These are phyloP conservation scores for Scytalopus superciliaris DNA, from an alignment of 2,113 vertebrate genomes.

Conservation along the genomic window DNA sequence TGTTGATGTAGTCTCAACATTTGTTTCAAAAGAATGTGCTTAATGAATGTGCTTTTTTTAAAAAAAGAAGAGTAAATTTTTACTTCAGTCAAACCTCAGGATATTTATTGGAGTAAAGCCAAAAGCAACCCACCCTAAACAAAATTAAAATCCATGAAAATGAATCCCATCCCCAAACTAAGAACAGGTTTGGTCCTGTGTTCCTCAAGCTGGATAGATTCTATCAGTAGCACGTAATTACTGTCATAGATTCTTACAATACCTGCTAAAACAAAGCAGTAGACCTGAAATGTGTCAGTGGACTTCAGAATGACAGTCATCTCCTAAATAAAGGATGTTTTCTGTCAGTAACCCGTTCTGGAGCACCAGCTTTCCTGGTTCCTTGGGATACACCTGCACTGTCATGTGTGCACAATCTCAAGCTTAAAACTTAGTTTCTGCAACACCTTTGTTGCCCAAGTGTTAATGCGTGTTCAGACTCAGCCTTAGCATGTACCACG, in stretches of 20 bases:
- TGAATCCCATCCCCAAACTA: background rate
- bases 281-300: background rate
- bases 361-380: background rate
- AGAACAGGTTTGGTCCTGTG: slow-evolving; percentile 31
- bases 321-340: background rate
- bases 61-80: background rate
- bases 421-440: background rate
- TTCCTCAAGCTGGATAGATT: slow-evolving; percentile 15
- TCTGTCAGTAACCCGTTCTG: background rate
- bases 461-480: background rate
- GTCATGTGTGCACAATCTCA: background rate
- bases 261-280: background rate
- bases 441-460: background rate
- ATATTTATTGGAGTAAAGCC: slow-evolving; percentile 21
- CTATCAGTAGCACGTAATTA: slow-evolving; percentile 29
- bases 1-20: background rate
- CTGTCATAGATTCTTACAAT: background rate
- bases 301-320: background rate
- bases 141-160: slow-evolving; percentile 37
- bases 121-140: slow-evolving; percentile 24
- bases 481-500: background rate
- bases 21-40: slow-evolving; percentile 15
- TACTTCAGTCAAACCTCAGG: slow-evolving; percentile 1
- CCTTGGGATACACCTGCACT: background rate
- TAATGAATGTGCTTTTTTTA: background rate